Percentiles rank a stretch among this genome's conserved stretches.
Evolutionary conservation across 2,113 vertebrate genomes (phyloP).

Genomic region (Bubalus kerabau): DNA sequence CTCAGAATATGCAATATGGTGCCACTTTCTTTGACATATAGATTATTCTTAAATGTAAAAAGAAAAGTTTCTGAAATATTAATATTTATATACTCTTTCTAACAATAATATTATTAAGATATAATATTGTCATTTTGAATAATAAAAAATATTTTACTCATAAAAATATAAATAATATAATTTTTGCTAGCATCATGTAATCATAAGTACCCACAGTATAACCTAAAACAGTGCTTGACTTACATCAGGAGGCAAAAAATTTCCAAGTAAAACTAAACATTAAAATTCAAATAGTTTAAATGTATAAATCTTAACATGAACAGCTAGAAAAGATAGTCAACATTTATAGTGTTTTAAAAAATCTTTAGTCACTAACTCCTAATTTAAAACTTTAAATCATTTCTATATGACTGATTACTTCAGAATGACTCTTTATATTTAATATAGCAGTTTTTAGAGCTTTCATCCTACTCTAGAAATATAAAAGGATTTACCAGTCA

Average conservation of each 20-base stretch:
- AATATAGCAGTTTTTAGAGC: neutral
- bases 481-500: neutral
- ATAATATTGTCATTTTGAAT: neutral
- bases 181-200: neutral
- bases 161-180: neutral
- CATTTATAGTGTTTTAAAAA: neutral
- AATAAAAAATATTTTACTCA: neutral
- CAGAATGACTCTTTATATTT: neutral
- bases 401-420: neutral
- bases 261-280: neutral
- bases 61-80: neutral
- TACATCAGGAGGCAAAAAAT: neutral
- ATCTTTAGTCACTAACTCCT: neutral
- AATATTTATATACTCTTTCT: neutral
- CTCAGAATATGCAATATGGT: neutral
- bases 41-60: neutral
- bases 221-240: neutral
- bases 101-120: neutral
- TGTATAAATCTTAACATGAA: neutral
- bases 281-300: neutral
- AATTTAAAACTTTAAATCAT: neutral
- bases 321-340: neutral
- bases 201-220: slow-evolving; percentile 4
- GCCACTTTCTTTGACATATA: neutral
- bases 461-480: neutral